Conservation (phyloP, 2,888 invertebrate species). For the Meta bourneti region DNA sequence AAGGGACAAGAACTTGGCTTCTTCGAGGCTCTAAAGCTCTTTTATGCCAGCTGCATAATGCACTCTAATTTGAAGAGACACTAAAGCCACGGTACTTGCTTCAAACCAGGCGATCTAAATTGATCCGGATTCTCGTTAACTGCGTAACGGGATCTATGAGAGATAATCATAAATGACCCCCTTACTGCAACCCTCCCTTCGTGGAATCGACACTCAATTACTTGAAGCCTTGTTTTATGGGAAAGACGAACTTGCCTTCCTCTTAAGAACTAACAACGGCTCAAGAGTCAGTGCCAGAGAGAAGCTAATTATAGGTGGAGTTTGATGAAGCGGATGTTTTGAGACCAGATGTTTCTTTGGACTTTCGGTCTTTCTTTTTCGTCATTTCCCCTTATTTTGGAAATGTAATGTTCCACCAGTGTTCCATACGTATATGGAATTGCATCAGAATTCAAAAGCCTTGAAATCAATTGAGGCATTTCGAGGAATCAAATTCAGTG, state of each 20-base stretch:
- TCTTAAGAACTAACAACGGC: conserved; percentile 27
- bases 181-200: not conserved
- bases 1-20: too few relatives aligned
- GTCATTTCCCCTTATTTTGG: too few relatives aligned
- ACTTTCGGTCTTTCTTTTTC: not conserved
- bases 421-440: too few relatives aligned
- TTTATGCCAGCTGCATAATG: not conserved
- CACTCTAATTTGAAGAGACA: conserved; percentile 41
- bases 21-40: too few relatives aligned
- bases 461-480: too few relatives aligned
- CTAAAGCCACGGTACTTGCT: conserved; percentile 1
- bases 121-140: conserved; percentile 41
- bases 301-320: conserved; percentile 37
- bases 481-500: too few relatives aligned
- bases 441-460: too few relatives aligned
- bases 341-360: not conserved
- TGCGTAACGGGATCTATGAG: conserved; percentile 35
- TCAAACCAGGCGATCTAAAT: not conserved
- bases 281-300: not conserved
- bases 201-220: conserved; percentile 53
- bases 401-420: too few relatives aligned
- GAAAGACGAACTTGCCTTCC: conserved; percentile 5
- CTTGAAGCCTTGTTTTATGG: conserved; percentile 34
- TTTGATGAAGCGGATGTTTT: conserved; percentile 6
- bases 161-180: conserved; percentile 48